Percentiles rank a stretch among this genome's conserved stretches.
Evolutionary conservation across 2,797 vertebrate species (phyloP).

Genomic region (Myotis myotis): DNA sequence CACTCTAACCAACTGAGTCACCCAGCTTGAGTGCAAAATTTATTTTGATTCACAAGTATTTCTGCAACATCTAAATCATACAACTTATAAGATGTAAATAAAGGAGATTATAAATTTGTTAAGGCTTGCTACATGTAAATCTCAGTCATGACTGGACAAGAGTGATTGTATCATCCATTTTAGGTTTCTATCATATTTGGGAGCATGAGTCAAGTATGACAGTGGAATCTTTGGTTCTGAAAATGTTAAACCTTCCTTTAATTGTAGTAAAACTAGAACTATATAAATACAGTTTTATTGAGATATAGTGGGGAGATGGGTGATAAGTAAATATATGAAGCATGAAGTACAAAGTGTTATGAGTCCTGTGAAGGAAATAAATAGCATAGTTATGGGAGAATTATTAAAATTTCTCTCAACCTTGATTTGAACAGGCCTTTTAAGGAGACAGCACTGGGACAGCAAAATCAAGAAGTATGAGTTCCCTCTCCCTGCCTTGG

Average conservation of each 20-base stretch:
- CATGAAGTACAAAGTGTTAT: neutral
- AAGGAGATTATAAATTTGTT: neutral
- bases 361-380: neutral
- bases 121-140: neutral
- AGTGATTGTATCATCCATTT: neutral
- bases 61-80: conserved; percentile 28
- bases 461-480: neutral
- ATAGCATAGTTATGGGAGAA: neutral
- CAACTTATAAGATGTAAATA: neutral
- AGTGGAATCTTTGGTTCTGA: neutral
- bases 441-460: neutral
- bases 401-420: neutral
- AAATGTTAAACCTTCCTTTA: neutral
- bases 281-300: neutral
- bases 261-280: neutral
- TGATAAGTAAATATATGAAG: neutral
- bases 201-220: neutral
- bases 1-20: neutral
- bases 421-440: neutral
- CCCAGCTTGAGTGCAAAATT: neutral
- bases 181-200: neutral
- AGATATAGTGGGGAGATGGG: neutral
- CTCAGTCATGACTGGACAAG: neutral
- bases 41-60: conserved; percentile 14
- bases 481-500: neutral